A percentile compares a stretch with the other conserved stretches of the same genome.
phyloP scores from a whole-genome alignment of 2,113 vertebrate genomes.

The Anthoscopus minutus region DNA sequence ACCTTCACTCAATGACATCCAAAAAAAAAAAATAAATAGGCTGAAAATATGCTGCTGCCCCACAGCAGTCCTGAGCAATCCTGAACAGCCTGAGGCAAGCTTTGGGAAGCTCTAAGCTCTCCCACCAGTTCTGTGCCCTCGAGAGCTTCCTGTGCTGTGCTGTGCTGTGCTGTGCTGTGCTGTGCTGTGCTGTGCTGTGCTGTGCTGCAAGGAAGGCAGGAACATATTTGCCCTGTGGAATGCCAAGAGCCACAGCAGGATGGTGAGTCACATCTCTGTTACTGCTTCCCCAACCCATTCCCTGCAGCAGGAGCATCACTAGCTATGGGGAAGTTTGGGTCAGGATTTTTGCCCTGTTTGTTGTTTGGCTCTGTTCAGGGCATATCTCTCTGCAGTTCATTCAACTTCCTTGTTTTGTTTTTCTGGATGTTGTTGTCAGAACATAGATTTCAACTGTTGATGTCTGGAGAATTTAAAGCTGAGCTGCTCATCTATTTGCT shows the following conservation, averaged over 20 bases:
- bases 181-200: not conserved
- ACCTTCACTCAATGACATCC: not conserved
- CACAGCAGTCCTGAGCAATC: not conserved
- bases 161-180: not conserved
- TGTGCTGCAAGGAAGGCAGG: not conserved
- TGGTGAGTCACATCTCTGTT: not conserved
- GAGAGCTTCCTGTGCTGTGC: not conserved
- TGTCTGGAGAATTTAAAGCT: conserved; percentile 5
- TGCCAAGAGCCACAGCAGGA: not conserved
- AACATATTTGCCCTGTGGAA: not conserved
- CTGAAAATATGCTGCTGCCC: not conserved
- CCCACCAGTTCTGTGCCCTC: not conserved
- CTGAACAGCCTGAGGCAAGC: not conserved
- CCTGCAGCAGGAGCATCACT: not conserved
- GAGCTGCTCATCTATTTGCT: not conserved
- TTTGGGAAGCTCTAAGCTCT: not conserved
- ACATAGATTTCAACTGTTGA: not conserved
- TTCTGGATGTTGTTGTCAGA: not conserved
- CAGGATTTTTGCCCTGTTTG: not conserved
- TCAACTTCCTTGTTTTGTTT: conserved; percentile 31
- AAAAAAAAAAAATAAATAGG: not conserved
- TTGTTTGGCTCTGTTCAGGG: not conserved
- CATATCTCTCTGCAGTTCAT: not conserved
- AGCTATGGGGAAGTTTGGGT: not conserved
- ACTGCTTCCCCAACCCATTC: not conserved